Evolutionary conservation across 2,113 vertebrate species (phyloP), one percentile per base, ranked within the genome.

Genomic region (Phylloscopus trochilus): DNA sequence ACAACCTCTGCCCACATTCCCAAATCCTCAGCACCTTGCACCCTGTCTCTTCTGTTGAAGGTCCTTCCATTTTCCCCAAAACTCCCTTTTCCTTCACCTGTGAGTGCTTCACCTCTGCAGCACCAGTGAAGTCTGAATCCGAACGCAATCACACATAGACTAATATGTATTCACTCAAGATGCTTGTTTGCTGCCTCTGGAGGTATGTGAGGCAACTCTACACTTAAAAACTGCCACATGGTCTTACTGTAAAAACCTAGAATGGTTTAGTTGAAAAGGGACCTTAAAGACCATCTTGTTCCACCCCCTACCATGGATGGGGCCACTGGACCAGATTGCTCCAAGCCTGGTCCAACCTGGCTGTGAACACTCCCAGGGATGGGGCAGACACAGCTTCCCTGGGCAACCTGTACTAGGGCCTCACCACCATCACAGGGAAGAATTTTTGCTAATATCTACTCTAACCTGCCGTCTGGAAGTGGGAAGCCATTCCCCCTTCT

Each of bases 101-200:
- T 44, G 31, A 0, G 16, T 27, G n/a, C 67, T 72, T 92, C 2
- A 0, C 16, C 49, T 72, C 73, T 62, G 26, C 55, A 67, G 64
- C 2, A 1, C 16, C 0, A 0, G 13, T 12, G n/a, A 52, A 81
- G 53, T 46, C 68, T 46, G 59, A 85, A 16, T 41, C n/a, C 2
- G 1, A 77, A 14, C 16, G 66, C 7, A 1, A 43, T 62, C 2
- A 0, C 27, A 11, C 15, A 35, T 55, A 62, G 37, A 76, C n/a
- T 33, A n/a, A 69, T 74, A 30, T 30, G 3, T 13, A 53, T 52
- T 75, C 74, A 13, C 39, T 51, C 20, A 44, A 82, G 70, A 24
- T 60, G 43, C 26, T 75, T 5, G 0, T 33, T 55, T 7, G 12
- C 37, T 82, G 31, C 52, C 46, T 64, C 72, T 22, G 41, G 39